phyloP scores from a whole-genome alignment of 2,797 vertebrate genomes.

The Coracias cyanogaster region DNA sequence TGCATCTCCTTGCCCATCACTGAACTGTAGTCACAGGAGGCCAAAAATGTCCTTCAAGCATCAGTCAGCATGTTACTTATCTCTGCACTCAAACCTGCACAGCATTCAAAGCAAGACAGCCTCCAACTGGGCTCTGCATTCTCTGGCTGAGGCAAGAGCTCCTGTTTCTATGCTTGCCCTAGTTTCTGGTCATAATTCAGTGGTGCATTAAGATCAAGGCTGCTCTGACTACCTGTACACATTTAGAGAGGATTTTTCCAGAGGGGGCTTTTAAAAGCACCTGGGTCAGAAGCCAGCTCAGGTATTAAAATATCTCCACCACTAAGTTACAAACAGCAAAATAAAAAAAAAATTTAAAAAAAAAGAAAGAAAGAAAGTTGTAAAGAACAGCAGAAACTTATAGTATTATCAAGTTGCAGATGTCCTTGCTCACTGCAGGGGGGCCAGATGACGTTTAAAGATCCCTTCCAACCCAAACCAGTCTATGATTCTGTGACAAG shows the following conservation, averaged over 20 bases:
- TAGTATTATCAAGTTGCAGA: not conserved
- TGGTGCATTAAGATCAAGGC: constrained; percentile 10
- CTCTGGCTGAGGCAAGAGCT: not conserved
- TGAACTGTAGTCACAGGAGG: not conserved
- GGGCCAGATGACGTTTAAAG: not conserved
- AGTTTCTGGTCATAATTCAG: not conserved
- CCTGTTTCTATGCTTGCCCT: not conserved
- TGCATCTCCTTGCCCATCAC: not conserved
- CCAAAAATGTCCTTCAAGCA: not conserved
- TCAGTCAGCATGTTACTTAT: not conserved
- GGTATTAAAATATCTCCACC: not conserved
- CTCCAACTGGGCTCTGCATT: not conserved
- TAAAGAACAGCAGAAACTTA: not conserved
- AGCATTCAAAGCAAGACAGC: constrained; percentile 8
- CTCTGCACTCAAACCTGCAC: not conserved
- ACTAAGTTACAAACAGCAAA: not conserved
- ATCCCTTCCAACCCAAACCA: not conserved
- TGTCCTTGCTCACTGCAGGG: not conserved
- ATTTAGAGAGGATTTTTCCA: not conserved
- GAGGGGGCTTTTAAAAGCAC: not conserved
- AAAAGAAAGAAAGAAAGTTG: not conserved
- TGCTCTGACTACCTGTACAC: not conserved
- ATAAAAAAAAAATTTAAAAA: not conserved
- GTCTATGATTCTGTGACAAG: not conserved
- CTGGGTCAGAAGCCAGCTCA: not conserved